Conservation (phyloP, 2,888 invertebrate species). For the Agonopterix arenella region DNA sequence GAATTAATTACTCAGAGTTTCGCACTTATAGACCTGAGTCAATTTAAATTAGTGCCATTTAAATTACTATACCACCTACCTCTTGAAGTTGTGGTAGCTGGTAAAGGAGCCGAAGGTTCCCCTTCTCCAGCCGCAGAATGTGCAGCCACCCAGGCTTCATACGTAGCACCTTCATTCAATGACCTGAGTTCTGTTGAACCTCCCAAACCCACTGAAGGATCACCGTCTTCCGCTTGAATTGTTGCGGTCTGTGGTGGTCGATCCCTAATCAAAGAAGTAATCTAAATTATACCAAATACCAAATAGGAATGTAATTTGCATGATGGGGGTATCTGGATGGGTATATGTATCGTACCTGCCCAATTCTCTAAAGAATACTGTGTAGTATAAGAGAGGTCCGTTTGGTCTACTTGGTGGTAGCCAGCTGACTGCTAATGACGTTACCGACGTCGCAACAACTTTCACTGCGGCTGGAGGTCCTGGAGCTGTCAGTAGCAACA, state of each 20-base stretch:
- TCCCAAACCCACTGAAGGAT: constrained; percentile 56
- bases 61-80: constrained; percentile 51
- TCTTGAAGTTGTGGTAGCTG: constrained; percentile 84
- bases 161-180: constrained; percentile 84
- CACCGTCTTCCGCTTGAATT: constrained; percentile 57
- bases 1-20: too few species aligned
- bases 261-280: constrained; percentile 34
- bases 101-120: constrained; percentile 84
- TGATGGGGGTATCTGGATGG: too few species aligned
- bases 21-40: too few species aligned
- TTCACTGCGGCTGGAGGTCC: constrained; percentile 91
- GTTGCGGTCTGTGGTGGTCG: constrained; percentile 65
- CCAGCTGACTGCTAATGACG: constrained; percentile 91
- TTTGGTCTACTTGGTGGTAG: constrained; percentile 87
- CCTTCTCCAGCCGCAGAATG: constrained; percentile 89
- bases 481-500: constrained; percentile 77
- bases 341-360: constrained; percentile 63
- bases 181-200: constrained; percentile 81
- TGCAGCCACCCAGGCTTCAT: constrained; percentile 92
- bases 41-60: background rate
- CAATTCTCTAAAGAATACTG: constrained; percentile 85
- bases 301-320: too few species aligned
- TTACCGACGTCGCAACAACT: constrained; percentile 87
- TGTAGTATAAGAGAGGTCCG: constrained; percentile 88
- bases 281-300: too few species aligned